Conservation (phyloP, 2,888 invertebrate genomes). For the Tetragnatha montana region DNA sequence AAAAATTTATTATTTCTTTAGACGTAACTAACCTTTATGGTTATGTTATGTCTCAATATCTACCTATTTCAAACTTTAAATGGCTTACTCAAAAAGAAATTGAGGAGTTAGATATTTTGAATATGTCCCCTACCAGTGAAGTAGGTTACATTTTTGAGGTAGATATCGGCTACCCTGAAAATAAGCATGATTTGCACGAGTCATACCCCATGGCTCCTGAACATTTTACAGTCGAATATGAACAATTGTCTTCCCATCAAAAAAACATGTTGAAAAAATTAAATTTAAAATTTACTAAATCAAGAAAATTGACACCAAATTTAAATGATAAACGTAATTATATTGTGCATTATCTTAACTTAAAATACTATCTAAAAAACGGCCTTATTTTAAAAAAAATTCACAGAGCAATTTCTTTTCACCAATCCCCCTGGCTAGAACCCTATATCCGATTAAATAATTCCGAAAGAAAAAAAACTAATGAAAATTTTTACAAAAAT, state of each 20-base stretch:
- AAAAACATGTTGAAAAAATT: not conserved
- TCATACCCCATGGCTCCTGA: not conserved
- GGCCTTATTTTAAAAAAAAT: not conserved
- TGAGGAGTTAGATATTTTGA: not conserved
- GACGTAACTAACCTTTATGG: constrained; percentile 7
- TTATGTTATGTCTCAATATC: not conserved
- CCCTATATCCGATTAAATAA: not conserved
- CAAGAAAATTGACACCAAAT: not conserved
- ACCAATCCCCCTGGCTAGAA: not conserved
- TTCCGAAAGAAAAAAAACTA: not conserved
- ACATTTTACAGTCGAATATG: not conserved
- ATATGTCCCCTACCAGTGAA: not conserved
- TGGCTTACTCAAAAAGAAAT: not conserved
- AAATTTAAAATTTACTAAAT: constrained; percentile 18
- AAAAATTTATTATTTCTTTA: constrained; percentile 10
- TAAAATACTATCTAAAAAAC: not conserved
- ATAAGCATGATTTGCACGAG: constrained; percentile 1
- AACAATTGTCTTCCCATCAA: not conserved
- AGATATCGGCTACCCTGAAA: not conserved
- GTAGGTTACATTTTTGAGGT: not conserved
- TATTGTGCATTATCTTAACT: not conserved
- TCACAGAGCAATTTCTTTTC: not conserved
- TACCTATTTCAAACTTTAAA: not conserved
- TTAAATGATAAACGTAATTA: not conserved
- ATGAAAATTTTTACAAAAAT: not conserved